Evolutionary conservation across 1,140 invertebrate species (phyloP).

Genomic region (Caerostris darwini): DNA sequence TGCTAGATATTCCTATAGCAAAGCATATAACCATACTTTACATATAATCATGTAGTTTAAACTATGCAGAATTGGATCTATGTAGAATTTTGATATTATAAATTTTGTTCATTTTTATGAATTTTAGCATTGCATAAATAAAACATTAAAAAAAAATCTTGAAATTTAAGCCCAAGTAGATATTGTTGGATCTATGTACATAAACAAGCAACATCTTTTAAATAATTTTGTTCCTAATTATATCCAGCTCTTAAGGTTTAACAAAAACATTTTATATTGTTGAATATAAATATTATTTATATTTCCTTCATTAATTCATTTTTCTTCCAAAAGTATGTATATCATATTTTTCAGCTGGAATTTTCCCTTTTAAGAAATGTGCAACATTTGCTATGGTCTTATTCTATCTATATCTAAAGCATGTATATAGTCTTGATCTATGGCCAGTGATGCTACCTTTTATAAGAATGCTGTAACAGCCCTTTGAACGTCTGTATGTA

Average conservation of each 20-base stretch:
- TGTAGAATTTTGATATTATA: no score
- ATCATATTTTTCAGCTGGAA: background rate
- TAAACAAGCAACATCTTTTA: slow-evolving; percentile 1
- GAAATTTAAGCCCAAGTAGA: slow-evolving; percentile 11
- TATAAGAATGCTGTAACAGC: slow-evolving; percentile 24
- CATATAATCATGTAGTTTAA: no score
- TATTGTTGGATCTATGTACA: background rate
- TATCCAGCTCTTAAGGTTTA: background rate
- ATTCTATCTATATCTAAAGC: background rate
- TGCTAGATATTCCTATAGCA: no score
- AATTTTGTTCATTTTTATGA: no score
- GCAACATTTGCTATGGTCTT: background rate
- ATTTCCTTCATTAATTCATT: background rate
- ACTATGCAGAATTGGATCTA: no score
- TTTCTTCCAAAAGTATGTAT: background rate
- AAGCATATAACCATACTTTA: no score
- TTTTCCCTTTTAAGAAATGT: background rate
- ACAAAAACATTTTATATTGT: background rate
- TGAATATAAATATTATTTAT: background rate
- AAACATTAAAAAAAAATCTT: background rate
- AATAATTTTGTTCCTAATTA: background rate
- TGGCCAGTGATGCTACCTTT: background rate
- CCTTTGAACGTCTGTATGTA: slow-evolving; percentile 21
- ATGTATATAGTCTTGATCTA: slow-evolving; percentile 8
- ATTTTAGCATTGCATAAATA: no score